Percentiles rank a stretch among this genome's conserved stretches.
These are phyloP conservation scores for Drosophila mimica DNA, from an alignment of 2,888 invertebrate species.

Conservation along the genomic window DNA sequence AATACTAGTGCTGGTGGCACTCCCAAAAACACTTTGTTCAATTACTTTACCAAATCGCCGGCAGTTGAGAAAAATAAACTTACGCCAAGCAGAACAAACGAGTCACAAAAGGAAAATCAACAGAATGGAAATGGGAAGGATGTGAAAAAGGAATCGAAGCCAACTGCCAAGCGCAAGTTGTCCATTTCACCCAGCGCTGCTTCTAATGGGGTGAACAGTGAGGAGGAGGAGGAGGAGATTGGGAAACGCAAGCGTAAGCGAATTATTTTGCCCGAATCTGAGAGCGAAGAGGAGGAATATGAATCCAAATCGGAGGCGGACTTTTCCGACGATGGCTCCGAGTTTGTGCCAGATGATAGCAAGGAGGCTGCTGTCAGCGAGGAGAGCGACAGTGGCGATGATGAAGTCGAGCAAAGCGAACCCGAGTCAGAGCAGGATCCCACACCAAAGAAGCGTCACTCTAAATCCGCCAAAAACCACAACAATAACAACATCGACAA, in stretches of 20 bases:
- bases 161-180: conserved; percentile 67
- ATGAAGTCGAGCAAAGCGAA: conserved; percentile 45
- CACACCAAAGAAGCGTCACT: conserved; percentile 54
- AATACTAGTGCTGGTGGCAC: conserved; percentile 78
- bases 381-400: conserved; percentile 57
- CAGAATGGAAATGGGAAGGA: conserved; percentile 14
- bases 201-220: conserved; percentile 19
- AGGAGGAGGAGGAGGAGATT: conserved; percentile 72
- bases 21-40: conserved; percentile 88
- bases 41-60: conserved; percentile 89
- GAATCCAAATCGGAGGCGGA: conserved; percentile 84
- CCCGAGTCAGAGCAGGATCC: conserved; percentile 42
- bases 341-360: conserved; percentile 56
- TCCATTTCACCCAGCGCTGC: conserved; percentile 18
- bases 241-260: conserved; percentile 85
- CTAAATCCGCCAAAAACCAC: conserved; percentile 22
- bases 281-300: conserved; percentile 77
- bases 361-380: conserved; percentile 43
- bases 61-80: conserved; percentile 81
- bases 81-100: conserved; percentile 39
- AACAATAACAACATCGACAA: conserved; percentile 40
- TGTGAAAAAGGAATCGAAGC: conserved; percentile 38
- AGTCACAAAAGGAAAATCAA: conserved; percentile 46
- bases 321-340: conserved; percentile 63
- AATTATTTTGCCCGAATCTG: conserved; percentile 67